These are phyloP conservation scores for Notechis scutatus DNA, from an alignment of 2,113 vertebrate species.

Conservation along the genomic window DNA sequence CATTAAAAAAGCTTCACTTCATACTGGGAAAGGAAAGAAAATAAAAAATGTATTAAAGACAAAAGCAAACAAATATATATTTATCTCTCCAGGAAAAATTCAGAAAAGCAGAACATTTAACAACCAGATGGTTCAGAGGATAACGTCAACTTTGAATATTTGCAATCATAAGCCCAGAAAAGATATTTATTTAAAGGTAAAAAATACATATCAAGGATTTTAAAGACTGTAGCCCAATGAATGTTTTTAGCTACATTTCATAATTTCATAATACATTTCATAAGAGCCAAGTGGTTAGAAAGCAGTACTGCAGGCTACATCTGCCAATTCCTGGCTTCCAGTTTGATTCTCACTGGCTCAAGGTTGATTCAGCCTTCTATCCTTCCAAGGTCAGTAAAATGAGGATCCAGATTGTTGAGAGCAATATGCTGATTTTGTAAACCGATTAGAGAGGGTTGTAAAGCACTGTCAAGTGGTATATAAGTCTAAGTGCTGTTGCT, in stretches of 20 bases:
- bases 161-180: not conserved
- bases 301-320: too few relatives aligned
- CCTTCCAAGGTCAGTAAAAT: too few relatives aligned
- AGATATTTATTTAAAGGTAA: not conserved
- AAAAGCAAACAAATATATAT: not conserved
- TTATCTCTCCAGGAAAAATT: not conserved
- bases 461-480: too few relatives aligned
- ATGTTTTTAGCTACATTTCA: not conserved
- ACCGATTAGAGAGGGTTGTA: too few relatives aligned
- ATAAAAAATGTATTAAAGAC: fast-evolving
- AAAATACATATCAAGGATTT: not conserved
- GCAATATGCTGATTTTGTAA: too few relatives aligned
- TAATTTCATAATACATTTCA: too few relatives aligned
- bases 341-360: too few relatives aligned
- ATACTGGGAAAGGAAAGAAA: not conserved
- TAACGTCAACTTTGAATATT: not conserved
- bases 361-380: too few relatives aligned
- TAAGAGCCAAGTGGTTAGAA: too few relatives aligned
- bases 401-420: too few relatives aligned
- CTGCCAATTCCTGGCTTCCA: too few relatives aligned
- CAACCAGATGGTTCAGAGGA: not conserved
- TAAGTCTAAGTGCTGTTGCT: too few relatives aligned
- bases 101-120: not conserved
- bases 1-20: constrained; percentile 30
- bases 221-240: not conserved